phyloP scores from a whole-genome alignment of 2,888 invertebrate species.

The Harmothoe impar region DNA sequence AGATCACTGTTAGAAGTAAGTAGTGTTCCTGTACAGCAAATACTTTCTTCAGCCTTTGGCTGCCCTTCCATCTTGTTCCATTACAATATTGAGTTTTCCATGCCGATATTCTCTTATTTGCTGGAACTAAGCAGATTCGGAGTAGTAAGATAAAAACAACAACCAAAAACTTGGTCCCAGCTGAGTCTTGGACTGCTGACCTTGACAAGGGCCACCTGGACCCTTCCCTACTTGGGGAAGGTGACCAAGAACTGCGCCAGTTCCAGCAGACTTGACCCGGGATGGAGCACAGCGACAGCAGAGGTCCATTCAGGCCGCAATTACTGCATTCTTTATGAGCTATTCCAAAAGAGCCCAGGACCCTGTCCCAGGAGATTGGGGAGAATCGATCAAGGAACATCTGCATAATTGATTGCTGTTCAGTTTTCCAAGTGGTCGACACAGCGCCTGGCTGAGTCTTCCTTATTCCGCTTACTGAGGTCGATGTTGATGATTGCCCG shows the following conservation, averaged over 20 bases:
- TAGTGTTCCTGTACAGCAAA: no score
- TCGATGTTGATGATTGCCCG: no score
- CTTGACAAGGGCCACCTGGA: no score
- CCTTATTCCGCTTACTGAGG: background rate
- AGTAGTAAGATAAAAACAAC: no score
- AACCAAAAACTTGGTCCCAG: no score
- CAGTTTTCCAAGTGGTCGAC: slow-evolving; percentile 27
- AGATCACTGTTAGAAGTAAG: no score
- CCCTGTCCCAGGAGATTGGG: background rate
- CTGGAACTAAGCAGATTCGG: no score
- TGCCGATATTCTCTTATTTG: no score
- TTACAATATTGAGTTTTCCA: no score
- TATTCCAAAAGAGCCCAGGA: slow-evolving; percentile 5
- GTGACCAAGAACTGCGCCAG: background rate
- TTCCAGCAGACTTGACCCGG: background rate
- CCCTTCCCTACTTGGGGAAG: background rate
- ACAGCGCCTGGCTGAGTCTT: background rate
- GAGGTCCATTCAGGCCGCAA: background rate
- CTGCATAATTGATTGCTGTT: slow-evolving; percentile 49
- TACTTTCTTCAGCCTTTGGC: no score
- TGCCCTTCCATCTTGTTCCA: no score
- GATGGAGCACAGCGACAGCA: background rate
- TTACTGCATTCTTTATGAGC: slow-evolving; percentile 53
- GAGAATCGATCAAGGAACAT: slow-evolving; percentile 16
- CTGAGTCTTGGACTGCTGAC: no score